Evolutionary conservation across 53 echinoderm and acorn worm species (phyloP), one percentile per base, ranked within the genome.

Genomic region (Echinometra lucunter): DNA sequence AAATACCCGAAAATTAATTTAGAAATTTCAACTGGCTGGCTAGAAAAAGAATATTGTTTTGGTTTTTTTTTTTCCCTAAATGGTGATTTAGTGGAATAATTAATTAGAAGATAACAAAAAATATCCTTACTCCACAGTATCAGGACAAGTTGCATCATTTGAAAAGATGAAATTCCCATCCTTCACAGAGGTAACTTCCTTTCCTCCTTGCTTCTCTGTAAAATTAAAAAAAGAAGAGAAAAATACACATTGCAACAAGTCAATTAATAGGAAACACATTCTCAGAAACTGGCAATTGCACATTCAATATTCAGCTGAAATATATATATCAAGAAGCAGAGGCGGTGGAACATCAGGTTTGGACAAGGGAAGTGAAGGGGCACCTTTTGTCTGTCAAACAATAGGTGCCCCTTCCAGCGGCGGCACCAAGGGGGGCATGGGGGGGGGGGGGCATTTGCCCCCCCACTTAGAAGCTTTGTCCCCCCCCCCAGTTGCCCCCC

Each of bases 141-240:
- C 98, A 66, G 47, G 44, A 66, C 91, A 94, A 45, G 89, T 85
- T 3, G 93, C 92, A 95, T 98, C 97, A 58, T 90, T 91, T 67
- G 97, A 96, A 91, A 98, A 98, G 85, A 97, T 75, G 81, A 98
- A 98, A 70, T 96, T 94, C 27, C 97, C 98, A 72, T 95, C 94
- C 60, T 28, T 83, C 27, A 92, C 44, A 49, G 70, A 85, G 47
- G 82, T 91, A 12, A 95, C 37, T 66, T 75, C 94, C 82, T 57
- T 92, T 25, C 97, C 97, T 78, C 97, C 97, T 91, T 97, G 93
- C 67, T 96, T 96, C 19, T 75, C 92, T 92, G 37, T 13, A 1
- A 7, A 7, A 2, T 11, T 38, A 92, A 34, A 32, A 78, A 37
- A 45, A 0, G 45, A 66, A 45, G 4, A 91, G 17, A 53, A 53